Evolutionary conservation across 2,888 invertebrate species (phyloP), one percentile per base, ranked within the genome.

Genomic region (Ephialtes manifestator): DNA sequence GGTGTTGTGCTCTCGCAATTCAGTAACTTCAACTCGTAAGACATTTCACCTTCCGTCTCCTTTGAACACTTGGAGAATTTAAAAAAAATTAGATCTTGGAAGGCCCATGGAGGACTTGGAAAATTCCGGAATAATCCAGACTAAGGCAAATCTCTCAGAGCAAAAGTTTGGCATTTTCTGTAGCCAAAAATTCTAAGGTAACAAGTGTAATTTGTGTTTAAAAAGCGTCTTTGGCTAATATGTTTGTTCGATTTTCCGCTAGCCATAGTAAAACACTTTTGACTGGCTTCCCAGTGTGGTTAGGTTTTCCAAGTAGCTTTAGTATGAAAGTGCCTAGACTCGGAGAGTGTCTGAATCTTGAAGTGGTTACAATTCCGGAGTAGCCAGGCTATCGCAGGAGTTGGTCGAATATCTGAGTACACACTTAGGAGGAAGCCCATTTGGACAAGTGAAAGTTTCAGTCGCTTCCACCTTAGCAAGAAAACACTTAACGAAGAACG

Each of bases 361-460:
- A 28, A 58, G 58, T 24, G 10, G 58, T 28, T 58, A 20, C 24
- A 58, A 58, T 58, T 58, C 28, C 58, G 58, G 18, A 58, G 58
- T 58, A 28, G 58, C 28, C 10, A 7, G 53, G 8, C 53, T 4
- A 58, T 58, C 58, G 58, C 2, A 28, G 58, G 10, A 58, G 58
- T 58, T 58, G 58, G 58, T 24, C 58, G 58, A 58, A 58, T 58
- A 58, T 28, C 58, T 58, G 58, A 58, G 58, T 13, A 58, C 28
- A 58, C 58, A 58, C 28, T 58, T 28, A 58, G 24, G 58, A 28
- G 11, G 28, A 58, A 28, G 58, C 3, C 24, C 58, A 28, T 28
- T 10, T 5, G 10, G 28, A 28, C 53, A 15, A 58, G 58, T 28
- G 58, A 28, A 58, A 10, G 58, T 28, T 58, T 58, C 28, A 13